Evolutionary conservation across 2,888 invertebrate genomes (phyloP), one percentile per base, ranked within the genome.

Genomic region (Sepioteuthis lessoniana): DNA sequence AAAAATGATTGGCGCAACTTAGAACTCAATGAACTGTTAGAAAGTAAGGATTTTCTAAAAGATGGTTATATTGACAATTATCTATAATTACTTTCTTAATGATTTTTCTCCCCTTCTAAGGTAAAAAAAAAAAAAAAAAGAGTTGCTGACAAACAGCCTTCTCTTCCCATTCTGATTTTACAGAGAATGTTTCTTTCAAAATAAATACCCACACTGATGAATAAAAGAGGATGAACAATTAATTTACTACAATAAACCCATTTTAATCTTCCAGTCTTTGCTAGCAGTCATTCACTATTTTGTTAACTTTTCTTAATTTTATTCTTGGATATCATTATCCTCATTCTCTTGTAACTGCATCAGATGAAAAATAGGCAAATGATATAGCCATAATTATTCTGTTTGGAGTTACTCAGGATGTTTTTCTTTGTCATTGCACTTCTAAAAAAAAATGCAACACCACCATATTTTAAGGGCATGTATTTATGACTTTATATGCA

Each of bases 1-100:
- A 98, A 98, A 38, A 98, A 98, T 95, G 99, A 99, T 97, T 99
- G 99, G 99, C 98, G 98, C 96, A 99, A 99, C 97, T 97, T 97
- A 13, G 97, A 98, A 94, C 97, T 98, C 92, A 98, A 98, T 97
- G 97, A 98, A 95, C 97, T 97, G n/a, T 92, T 92, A n/a, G 47
- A 42, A 47, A 92, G 28, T 47, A 92, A 92, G 47, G 92, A 92
- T 46, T 47, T 92, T 92, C 47, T 92, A n/a, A 92, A 92, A 47
- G 47, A 92, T 76, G 76, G n/a, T 35, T 76, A 76, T 76, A 76
- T 76, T 76, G 76, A 76, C n/a, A 35, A 35, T 76, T 76, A 76
- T 76, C 76, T 76, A 76, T 76, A 76, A 76, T 13, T 76, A 21
- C 25, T 55, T 25, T 55, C 25, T 47, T 47, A 1, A 16, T 8